Percentiles rank a stretch among this genome's conserved stretches.
phyloP scores from a whole-genome alignment of 2,113 vertebrate species.

The Chelonoidis abingdonii region DNA sequence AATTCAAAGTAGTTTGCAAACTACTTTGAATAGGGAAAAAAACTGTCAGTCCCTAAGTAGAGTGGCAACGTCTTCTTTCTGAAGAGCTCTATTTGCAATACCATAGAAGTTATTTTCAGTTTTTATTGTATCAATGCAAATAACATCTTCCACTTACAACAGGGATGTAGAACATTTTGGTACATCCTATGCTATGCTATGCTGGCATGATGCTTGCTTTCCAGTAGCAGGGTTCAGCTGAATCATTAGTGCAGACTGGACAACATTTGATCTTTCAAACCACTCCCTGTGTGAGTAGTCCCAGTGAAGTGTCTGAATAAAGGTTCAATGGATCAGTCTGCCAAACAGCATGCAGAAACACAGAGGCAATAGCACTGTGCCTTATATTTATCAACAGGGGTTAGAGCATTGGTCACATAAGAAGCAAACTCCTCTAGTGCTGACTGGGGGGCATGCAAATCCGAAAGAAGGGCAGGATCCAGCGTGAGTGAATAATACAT shows the following conservation, averaged over 20 bases:
- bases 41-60: not conserved
- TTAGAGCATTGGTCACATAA: fast-evolving
- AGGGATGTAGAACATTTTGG: too few species aligned
- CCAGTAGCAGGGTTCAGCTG: not conserved
- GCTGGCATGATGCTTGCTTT: not conserved
- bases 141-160: not conserved
- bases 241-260: not conserved
- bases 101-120: not conserved
- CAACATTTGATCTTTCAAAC: not conserved
- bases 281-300: not conserved
- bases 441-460: not conserved
- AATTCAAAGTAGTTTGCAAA: not conserved
- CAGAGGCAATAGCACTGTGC: not conserved
- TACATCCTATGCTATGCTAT: not conserved
- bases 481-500: fast-evolving
- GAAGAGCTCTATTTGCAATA: not conserved
- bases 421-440: not conserved
- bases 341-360: not conserved
- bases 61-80: not conserved
- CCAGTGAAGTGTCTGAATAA: not conserved
- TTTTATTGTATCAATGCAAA: not conserved
- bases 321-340: not conserved
- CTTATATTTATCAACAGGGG: not conserved
- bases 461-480: not conserved
- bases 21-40: not conserved